Conservation (phyloP, 2,797 vertebrate genomes). For the Saguinus oedipus region DNA sequence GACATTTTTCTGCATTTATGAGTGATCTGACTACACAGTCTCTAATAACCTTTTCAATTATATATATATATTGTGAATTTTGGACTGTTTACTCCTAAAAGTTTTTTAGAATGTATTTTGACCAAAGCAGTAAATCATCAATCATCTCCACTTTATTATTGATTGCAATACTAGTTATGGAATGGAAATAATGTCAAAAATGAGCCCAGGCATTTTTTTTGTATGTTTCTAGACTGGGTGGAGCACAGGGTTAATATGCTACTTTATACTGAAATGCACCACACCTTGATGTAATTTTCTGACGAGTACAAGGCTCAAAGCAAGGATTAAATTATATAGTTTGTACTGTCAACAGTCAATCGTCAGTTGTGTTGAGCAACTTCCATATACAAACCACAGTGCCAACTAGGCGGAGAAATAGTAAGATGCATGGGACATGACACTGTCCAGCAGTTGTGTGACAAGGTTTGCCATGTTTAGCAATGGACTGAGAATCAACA, state of each 20-base stretch:
- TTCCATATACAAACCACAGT: neutral
- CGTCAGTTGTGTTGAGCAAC: constrained; percentile 51
- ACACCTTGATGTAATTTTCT: constrained; percentile 69
- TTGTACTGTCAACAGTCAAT: constrained; percentile 59
- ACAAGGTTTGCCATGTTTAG: neutral
- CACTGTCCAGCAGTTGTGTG: rapidly evolving
- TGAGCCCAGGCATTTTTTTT: constrained; percentile 59
- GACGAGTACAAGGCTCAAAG: constrained; percentile 60
- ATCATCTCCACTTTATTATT: neutral
- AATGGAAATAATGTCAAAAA: constrained; percentile 70
- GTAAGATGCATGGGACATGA: neutral
- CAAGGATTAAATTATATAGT: constrained; percentile 60
- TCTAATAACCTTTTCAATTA: neutral
- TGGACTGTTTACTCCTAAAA: neutral
- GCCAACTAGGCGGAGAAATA: neutral
- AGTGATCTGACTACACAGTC: neutral
- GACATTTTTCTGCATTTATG: neutral
- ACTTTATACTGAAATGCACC: constrained; percentile 59
- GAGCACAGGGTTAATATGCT: constrained; percentile 6
- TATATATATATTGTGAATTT: neutral
- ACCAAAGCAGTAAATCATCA: neutral
- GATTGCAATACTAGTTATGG: neutral
- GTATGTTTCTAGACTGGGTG: constrained; percentile 53
- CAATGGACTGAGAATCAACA: neutral
- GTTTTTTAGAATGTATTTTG: neutral